Conservation (phyloP, 2,888 invertebrate species). For the Caenorhabditis panamensis region DNA sequence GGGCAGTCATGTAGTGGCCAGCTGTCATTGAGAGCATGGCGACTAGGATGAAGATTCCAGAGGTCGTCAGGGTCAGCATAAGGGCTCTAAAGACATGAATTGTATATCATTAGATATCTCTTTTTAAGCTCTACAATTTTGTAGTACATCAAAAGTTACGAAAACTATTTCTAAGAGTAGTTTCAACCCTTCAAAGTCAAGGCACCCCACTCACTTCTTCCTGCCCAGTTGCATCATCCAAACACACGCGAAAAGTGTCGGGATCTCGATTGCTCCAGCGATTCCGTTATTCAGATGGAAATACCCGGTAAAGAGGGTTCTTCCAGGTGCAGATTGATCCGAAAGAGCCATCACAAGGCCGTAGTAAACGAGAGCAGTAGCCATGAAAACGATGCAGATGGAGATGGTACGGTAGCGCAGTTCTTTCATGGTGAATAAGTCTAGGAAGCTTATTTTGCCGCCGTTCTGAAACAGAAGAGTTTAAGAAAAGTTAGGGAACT, state of each 20-base stretch:
- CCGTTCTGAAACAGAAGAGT: slow-evolving; percentile 48
- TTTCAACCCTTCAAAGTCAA: too few species aligned
- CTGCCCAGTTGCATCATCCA: slow-evolving; percentile 79
- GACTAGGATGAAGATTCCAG: slow-evolving; percentile 77
- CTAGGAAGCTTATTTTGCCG: slow-evolving; percentile 63
- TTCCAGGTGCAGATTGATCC: slow-evolving; percentile 80
- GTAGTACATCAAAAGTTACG: too few species aligned
- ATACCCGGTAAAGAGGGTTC: slow-evolving; percentile 80
- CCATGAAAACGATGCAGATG: slow-evolving; percentile 80
- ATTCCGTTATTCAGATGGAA: slow-evolving; percentile 81
- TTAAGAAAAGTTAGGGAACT: neutral
- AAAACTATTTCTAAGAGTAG: neutral
- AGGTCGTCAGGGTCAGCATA: slow-evolving; percentile 78
- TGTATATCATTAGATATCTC: too few species aligned
- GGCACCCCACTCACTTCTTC: slow-evolving; percentile 64
- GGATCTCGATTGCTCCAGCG: slow-evolving; percentile 80
- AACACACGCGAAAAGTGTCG: slow-evolving; percentile 79
- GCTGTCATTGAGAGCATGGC: slow-evolving; percentile 76
- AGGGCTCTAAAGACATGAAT: slow-evolving; percentile 69
- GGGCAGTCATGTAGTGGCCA: slow-evolving; percentile 73
- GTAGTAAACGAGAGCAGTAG: slow-evolving; percentile 81
- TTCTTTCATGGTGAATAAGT: slow-evolving; percentile 66
- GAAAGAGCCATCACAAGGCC: slow-evolving; percentile 81
- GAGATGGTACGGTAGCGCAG: slow-evolving; percentile 76
- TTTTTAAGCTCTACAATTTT: too few species aligned